Conservation (phyloP, 2,888 invertebrate genomes). For the Microctonus aethiopoides region DNA sequence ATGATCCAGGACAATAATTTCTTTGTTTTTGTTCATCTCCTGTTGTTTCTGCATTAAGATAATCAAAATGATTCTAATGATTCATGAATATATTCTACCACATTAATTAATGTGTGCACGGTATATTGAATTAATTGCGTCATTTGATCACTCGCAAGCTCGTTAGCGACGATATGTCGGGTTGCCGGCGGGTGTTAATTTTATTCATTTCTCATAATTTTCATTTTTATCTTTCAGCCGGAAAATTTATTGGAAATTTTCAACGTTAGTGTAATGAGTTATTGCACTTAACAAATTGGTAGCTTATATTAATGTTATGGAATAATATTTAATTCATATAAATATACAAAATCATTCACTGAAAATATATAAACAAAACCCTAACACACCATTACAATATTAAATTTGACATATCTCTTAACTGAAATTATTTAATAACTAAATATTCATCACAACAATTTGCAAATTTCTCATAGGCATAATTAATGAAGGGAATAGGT, state of each 20-base stretch:
- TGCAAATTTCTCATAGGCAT: background rate
- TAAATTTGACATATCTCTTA: background rate
- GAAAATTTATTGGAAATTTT: background rate
- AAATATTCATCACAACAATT: background rate
- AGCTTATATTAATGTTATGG: background rate
- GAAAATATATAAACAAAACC: background rate
- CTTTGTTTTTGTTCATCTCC: constrained; percentile 87
- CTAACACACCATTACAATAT: background rate
- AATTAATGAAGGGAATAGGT: background rate
- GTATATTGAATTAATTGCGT: constrained; percentile 29
- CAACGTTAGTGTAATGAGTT: constrained; percentile 4
- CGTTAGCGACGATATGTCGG: constrained; percentile 32
- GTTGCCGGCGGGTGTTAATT: constrained; percentile 29
- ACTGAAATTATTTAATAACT: background rate
- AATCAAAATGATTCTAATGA: background rate
- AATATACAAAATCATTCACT: background rate
- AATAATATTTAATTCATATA: background rate
- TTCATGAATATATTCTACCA: background rate
- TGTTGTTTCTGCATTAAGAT: constrained; percentile 77
- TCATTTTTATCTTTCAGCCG: background rate
- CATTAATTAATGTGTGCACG: constrained; percentile 11
- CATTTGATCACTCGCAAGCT: constrained; percentile 33
- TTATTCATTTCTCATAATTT: constrained; percentile 14
- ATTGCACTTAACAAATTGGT: background rate
- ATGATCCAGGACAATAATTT: constrained; percentile 93